Evolutionary conservation across 2,797 vertebrate species (phyloP).

Genomic region (Graptemys geographica): DNA sequence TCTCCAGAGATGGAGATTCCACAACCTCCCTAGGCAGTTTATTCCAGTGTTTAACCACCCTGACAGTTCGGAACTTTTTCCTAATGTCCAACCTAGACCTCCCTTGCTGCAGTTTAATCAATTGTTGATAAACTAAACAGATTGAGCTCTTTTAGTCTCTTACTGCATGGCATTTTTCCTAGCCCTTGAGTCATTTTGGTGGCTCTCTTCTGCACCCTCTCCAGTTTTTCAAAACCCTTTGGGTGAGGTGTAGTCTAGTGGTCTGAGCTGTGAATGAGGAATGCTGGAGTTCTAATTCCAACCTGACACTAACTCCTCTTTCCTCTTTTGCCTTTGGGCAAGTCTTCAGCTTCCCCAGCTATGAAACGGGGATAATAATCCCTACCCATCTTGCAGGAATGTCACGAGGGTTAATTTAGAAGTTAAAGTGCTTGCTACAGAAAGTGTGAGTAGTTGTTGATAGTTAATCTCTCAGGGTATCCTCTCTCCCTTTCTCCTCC

Average conservation of each 20-base stretch:
- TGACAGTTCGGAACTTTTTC: too few species aligned
- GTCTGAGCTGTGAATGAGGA: background rate
- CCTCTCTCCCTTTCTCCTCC: background rate
- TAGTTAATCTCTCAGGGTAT: background rate
- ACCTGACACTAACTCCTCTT: background rate
- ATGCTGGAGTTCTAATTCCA: background rate
- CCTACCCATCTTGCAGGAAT: background rate
- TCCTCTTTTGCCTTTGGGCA: background rate
- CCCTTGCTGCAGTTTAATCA: too few species aligned
- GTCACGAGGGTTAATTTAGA: background rate
- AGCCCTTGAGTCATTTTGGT: background rate
- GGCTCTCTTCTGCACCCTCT: background rate
- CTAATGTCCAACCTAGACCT: too few species aligned
- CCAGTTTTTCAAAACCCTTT: background rate
- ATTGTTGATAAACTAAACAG: background rate
- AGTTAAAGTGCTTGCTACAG: background rate
- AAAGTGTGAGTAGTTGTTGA: background rate
- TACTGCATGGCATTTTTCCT: background rate
- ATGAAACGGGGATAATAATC: background rate
- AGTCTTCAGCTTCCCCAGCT: background rate
- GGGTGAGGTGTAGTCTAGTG: rapidly evolving
- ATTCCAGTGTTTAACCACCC: too few species aligned
- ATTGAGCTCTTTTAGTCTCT: background rate
- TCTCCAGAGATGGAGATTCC: too few species aligned
- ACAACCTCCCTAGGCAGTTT: too few species aligned